A percentile compares a stretch with the other conserved stretches of the same genome.
Evolutionary conservation across 2,113 vertebrate species (phyloP).

Genomic region (Rissa tridactyla): DNA sequence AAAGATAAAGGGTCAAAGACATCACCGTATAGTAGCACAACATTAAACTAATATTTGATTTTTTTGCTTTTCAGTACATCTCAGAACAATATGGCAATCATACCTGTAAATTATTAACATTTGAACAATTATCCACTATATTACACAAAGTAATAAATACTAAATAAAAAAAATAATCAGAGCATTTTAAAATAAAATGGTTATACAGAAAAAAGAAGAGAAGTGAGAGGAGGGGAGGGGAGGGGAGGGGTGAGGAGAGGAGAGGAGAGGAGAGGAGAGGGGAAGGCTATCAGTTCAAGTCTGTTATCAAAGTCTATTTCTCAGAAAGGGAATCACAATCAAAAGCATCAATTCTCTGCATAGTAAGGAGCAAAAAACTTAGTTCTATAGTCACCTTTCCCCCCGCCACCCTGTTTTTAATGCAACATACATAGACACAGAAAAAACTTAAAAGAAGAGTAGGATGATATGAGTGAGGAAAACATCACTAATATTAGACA

Average conservation of each 20-base stretch:
- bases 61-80: not conserved
- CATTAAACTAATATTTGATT: not conserved
- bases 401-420: not conserved
- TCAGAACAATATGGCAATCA: not conserved
- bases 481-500: not conserved
- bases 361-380: not conserved
- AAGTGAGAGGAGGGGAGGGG: too few relatives aligned
- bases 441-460: not conserved
- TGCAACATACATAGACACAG: not conserved
- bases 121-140: not conserved
- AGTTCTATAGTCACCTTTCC: rapidly evolving
- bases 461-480: not conserved
- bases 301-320: not conserved
- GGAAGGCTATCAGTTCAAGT: not conserved
- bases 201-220: not conserved
- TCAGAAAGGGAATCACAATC: not conserved
- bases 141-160: not conserved
- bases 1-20: not conserved
- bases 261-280: too few relatives aligned
- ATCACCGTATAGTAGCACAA: not conserved
- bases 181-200: not conserved
- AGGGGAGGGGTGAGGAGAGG: too few relatives aligned
- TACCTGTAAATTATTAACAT: not conserved
- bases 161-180: not conserved
- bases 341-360: not conserved